Evolutionary conservation across 2,797 vertebrate genomes (phyloP).

Genomic region (Xenopus petersii): DNA sequence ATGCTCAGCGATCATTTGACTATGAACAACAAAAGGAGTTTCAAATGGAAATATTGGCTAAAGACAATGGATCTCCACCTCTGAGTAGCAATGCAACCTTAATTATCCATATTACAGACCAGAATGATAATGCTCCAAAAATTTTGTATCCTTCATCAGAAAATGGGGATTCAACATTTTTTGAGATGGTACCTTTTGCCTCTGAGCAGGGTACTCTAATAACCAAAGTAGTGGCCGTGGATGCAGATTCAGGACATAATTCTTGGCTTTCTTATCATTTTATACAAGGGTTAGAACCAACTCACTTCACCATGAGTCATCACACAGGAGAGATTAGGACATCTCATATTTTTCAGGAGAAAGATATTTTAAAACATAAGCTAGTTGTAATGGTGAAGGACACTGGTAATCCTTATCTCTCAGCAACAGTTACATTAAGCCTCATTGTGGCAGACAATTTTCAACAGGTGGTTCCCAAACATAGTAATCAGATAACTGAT

Average conservation of each 20-base stretch:
- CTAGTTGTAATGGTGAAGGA: conserved; percentile 49
- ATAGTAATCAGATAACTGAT: neutral
- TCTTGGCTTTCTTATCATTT: conserved; percentile 38
- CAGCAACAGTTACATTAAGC: conserved; percentile 34
- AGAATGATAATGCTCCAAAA: conserved; percentile 34
- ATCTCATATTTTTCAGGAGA: conserved; percentile 57
- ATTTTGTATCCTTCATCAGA: conserved; percentile 24
- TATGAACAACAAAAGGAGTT: conserved; percentile 63
- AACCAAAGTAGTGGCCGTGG: conserved; percentile 34
- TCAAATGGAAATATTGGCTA: conserved; percentile 53
- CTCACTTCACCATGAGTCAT: conserved; percentile 58
- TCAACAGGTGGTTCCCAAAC: conserved; percentile 16
- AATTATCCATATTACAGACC: conserved; percentile 15
- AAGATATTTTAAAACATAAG: conserved; percentile 58
- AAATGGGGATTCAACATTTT: neutral
- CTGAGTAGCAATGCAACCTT: conserved; percentile 13
- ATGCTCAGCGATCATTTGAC: conserved; percentile 60
- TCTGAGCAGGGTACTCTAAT: conserved; percentile 24
- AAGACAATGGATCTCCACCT: conserved; percentile 54
- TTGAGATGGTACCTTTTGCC: conserved; percentile 30
- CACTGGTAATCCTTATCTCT: conserved; percentile 35
- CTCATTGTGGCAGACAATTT: conserved; percentile 18
- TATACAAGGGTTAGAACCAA: conserved; percentile 19
- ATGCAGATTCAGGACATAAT: conserved; percentile 29
- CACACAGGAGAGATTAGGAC: conserved; percentile 69